phyloP scores from a whole-genome alignment of 2,888 invertebrate genomes.

The Pardosa pseudoannulata region DNA sequence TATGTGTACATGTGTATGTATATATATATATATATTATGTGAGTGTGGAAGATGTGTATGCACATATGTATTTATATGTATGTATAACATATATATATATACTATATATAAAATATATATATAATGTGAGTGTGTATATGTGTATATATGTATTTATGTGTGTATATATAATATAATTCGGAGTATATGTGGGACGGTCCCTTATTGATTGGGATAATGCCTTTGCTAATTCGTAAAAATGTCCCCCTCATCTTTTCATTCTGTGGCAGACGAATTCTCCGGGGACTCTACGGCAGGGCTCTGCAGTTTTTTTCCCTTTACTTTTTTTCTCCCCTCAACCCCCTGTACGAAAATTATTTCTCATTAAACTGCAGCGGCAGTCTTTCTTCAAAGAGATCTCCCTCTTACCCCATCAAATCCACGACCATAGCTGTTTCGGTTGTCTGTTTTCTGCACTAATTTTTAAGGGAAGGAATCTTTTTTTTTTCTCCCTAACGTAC shows the following conservation, averaged over 20 bases:
- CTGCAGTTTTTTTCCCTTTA: not conserved
- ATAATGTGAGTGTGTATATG: too few relatives aligned
- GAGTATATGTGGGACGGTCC: too few relatives aligned
- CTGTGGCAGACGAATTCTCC: not conserved
- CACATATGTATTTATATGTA: too few relatives aligned
- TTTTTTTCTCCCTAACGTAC: not conserved
- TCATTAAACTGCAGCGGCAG: constrained; percentile 5
- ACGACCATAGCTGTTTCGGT: not conserved
- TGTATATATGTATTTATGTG: too few relatives aligned
- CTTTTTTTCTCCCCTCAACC: not conserved
- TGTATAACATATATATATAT: too few relatives aligned
- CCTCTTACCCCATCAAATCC: not conserved
- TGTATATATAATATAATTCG: too few relatives aligned
- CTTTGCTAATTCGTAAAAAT: not conserved
- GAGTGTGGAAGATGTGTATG: too few relatives aligned
- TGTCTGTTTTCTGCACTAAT: not conserved
- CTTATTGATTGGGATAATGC: constrained; percentile 1
- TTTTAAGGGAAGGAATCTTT: not conserved
- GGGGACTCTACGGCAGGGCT: not conserved
- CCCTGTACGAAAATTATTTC: not conserved
- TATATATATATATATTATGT: too few relatives aligned
- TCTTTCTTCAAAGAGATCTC: not conserved
- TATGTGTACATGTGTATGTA: too few relatives aligned
- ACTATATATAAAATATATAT: too few relatives aligned
- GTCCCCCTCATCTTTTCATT: not conserved